Base-by-base conservation (phyloP, 2,113 vertebrate species). In the Sardina pilchardus region DNA sequence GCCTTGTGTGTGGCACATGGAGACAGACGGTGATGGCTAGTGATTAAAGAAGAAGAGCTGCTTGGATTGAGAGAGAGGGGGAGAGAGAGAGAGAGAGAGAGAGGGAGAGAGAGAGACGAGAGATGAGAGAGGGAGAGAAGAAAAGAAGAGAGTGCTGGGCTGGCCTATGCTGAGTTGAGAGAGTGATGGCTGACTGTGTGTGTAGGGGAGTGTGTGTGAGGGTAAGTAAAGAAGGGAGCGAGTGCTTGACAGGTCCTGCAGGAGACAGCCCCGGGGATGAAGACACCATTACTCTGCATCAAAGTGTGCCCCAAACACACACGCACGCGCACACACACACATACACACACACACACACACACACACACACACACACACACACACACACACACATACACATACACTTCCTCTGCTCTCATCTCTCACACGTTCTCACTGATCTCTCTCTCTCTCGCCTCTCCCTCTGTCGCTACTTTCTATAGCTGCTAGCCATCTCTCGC, bases 191-290 rank as follows among this genome's bases (percentile, higher is more conserved):
- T 30, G 26, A 34, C 9, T 71, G 63, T 67, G 59, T 26, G n/a
- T 86, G 89, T 87, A 87, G 84, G 21, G 7, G 85, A 82, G 75
- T 81, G 87, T 86, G 16, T 84, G 47, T 4, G 48, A 81, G 89
- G 88, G 86, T 78, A 87, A 88, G 85, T 87, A 87, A 89, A 88
- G 86, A 85, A 85, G 81, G 80, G 56, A 47, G 26, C 81, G 48
- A 47, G 71, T 30, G 82, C 81, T 89, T 91, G 92, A 89, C 89
- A 92, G 86, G 88, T 90, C 85, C 85, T 86, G 82, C 48, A 12
- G 59, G 83, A 89, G 83, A 86, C 84, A 81, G 88, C 88, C 85
- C 63, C 10, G n/a, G 34, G 85, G 89, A 93, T 91, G 88, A 90
- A 92, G 89, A 90, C 1, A 85, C 83, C 26, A 67, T 67, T 67